Evolutionary conservation across 2,888 invertebrate species (phyloP), one percentile per base, ranked within the genome.

Genomic region (Craniophora ligustri): DNA sequence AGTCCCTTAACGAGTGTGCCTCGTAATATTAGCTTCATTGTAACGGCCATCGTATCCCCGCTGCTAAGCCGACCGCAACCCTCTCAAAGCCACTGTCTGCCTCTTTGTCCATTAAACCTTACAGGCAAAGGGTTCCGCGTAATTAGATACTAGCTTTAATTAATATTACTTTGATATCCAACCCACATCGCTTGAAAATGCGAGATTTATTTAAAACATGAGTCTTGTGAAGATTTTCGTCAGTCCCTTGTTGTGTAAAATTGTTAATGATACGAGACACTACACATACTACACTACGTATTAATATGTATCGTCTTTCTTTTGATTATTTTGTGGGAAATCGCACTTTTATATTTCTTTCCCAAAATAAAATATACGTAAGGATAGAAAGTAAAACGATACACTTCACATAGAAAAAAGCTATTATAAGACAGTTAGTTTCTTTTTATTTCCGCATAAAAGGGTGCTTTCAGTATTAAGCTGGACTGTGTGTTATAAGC

Each of bases 111-210:
- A 47, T 48, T 47, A 59, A 44, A 56, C 45, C 49, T 44, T 44
- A 50, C 35, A 53, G 23, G 40, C 34, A 36, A 54, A 63, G 55
- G 72, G 53, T 64, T 63, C 40, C 34, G 13, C 34, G 47, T 63
- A 67, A 67, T 69, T 67, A 66, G 41, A 71, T 57, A 56, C 42
- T 40, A 56, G 39, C 23, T 48, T 63, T 63, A 67, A 63, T 67
- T 63, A 59, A 63, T 56, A 71, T 59, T 42, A 50, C 55, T 67
- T 70, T 62, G 55, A 53, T 58, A 53, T 55, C 59, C 42, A 66
- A 55, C 51, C 51, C 26, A 47, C 39, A 50, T 51, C 31, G 47
- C 49, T 66, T 45, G 16, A 49, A 64, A 36, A 30, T 35, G 34
- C 35, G 18, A 28, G 15, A 42, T 46, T 48, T 58, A 40, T 23